Conservation (phyloP, 2,113 vertebrate genomes). For the Fregetta grallaria region DNA sequence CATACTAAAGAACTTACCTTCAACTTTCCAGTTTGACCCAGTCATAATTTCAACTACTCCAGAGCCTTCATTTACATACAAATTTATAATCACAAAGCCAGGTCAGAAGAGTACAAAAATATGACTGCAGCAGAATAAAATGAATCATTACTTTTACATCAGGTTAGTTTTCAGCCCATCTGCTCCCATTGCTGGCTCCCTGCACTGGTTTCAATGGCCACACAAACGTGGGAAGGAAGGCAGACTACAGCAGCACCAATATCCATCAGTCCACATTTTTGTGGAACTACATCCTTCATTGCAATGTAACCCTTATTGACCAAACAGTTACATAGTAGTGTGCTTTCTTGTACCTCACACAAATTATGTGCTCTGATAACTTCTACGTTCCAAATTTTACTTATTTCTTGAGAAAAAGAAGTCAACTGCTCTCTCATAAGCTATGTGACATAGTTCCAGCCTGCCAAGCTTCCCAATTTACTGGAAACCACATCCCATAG, state of each 20-base stretch:
- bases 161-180: not conserved
- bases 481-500: not conserved
- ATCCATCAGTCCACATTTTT: not conserved
- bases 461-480: not conserved
- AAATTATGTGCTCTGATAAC: not conserved
- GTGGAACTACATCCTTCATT: not conserved
- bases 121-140: not conserved
- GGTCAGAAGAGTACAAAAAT: not conserved
- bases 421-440: not conserved
- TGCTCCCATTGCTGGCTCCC: not conserved
- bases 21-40: not conserved
- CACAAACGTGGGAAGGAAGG: not conserved
- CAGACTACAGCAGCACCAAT: not conserved
- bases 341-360: not conserved
- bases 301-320: not conserved
- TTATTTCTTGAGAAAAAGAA: not conserved
- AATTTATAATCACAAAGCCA: not conserved
- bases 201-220: not conserved
- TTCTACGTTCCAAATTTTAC: not conserved
- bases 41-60: not conserved
- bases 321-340: fast-evolving
- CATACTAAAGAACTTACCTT: not conserved
- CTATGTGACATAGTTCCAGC: not conserved
- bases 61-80: not conserved
- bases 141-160: not conserved